A percentile compares a stretch with the other conserved stretches of the same genome.
These are phyloP conservation scores for Laothoe populi DNA, from an alignment of 2,888 invertebrate genomes.

Conservation along the genomic window DNA sequence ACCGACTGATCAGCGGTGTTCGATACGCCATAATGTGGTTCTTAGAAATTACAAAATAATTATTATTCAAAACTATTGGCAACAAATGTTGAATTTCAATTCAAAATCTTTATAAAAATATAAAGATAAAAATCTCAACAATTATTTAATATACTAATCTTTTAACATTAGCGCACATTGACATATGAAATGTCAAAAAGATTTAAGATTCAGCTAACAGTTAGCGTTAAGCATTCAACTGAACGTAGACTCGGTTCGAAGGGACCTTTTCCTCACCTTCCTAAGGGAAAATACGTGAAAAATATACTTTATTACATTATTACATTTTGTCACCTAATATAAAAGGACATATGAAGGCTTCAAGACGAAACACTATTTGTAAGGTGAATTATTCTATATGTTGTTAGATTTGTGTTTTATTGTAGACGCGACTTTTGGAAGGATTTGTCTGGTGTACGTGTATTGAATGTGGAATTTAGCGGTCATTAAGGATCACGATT, in stretches of 20 bases:
- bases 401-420: background rate
- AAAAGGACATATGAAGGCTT: conserved; percentile 25
- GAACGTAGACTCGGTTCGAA: background rate
- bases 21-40: no score
- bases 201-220: conserved; percentile 13
- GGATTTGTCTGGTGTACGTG: background rate
- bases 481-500: background rate
- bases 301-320: conserved; percentile 29
- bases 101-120: no score
- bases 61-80: no score
- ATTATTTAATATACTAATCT: background rate
- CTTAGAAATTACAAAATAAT: no score
- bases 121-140: no score
- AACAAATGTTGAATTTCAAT: no score
- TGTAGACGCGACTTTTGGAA: background rate
- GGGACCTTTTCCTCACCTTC: conserved; percentile 14
- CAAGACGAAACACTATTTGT: conserved; percentile 24
- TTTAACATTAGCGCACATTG: conserved; percentile 1
- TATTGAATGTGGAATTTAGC: background rate
- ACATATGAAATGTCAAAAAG: conserved; percentile 18
- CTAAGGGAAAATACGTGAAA: conserved; percentile 29
- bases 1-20: no score
- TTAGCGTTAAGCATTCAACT: background rate
- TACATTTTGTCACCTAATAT: conserved; percentile 27
- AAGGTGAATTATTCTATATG: background rate